Conservation (phyloP, 2,888 invertebrate species). For the Euzophera pinguis region DNA sequence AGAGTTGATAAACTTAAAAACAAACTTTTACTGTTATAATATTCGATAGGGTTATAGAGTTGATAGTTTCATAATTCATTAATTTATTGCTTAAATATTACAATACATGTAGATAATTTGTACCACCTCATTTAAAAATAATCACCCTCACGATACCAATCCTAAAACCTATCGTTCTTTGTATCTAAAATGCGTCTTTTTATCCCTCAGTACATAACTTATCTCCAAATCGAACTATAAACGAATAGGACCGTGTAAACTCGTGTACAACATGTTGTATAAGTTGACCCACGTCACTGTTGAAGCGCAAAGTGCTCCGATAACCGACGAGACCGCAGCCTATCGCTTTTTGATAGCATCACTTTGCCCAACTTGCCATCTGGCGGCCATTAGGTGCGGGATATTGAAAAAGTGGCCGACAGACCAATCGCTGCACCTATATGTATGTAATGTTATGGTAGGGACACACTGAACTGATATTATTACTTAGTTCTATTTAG, state of each 20-base stretch:
- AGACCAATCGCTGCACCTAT: conserved; percentile 40
- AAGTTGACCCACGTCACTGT: conserved; percentile 65
- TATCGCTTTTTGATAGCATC: conserved; percentile 80
- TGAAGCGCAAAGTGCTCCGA: conserved; percentile 72
- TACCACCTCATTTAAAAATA: too few species aligned
- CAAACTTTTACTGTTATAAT: too few species aligned
- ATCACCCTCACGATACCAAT: too few species aligned
- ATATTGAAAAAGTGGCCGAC: conserved; percentile 76
- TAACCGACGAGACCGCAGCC: conserved; percentile 74
- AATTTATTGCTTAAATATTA: too few species aligned
- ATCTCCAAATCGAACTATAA: background rate
- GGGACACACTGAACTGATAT: background rate
- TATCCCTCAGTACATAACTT: background rate
- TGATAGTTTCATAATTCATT: too few species aligned
- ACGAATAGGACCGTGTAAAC: conserved; percentile 36
- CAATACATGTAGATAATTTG: too few species aligned
- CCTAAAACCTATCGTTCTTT: too few species aligned
- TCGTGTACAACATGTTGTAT: conserved; percentile 51
- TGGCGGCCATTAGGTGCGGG: conserved; percentile 75
- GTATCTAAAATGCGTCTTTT: too few species aligned
- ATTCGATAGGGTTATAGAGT: too few species aligned
- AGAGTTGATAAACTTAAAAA: too few species aligned
- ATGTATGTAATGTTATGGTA: conserved; percentile 18
- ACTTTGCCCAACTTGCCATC: conserved; percentile 78
- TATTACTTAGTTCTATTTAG: too few species aligned